Base-by-base conservation (phyloP, 2,888 invertebrate species). In the Copidosoma aretas region DNA sequence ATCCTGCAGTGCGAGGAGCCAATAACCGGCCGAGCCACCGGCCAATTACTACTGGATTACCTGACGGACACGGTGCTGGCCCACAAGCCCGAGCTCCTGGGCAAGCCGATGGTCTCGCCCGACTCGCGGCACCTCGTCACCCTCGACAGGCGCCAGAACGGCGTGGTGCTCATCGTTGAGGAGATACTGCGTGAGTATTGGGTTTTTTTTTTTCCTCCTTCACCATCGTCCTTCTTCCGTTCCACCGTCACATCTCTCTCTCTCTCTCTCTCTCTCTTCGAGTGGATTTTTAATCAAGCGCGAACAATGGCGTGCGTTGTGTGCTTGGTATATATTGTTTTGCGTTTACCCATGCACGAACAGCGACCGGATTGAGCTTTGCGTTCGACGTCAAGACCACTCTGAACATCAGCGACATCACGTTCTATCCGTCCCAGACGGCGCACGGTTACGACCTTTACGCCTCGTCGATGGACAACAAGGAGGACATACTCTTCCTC, bases 381-480 rank as follows among this genome's bases (percentile, higher is more conserved):
- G 85, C 88, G 43, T 92, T 91, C 81, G 91, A 92, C 77, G 91
- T 92, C 64, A 91, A 90, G 82, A 91, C 92, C 12, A 90, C 90
- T 10, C 83, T 91, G 71, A 90, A 90, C 80, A 88, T 92, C 74
- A 91, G 91, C 75, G 90, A 90, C 77, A 87, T 91, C 63, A 88
- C 91, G 5, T 92, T 91, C 81, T 91, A 90, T 82, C 90, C 91
- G 0, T 91, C 91, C 56, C 88, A 89, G 78, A 88, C 87, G 3
- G 89, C 89, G 24, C 90, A 91, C 78, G 90, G 91, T 69, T 92
- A 91, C 78, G 91, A 92, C 80, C 85, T 92, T 53, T 91, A 90
- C 77, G 90, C 91, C 64, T 90, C 89, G 68, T 89, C 91, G 14
- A 88, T 88, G 75, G 90, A 91, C 79, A 90, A 91, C 79, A 90